Conservation (phyloP, 1,140 invertebrate genomes). For the Hyles vespertilio region DNA sequence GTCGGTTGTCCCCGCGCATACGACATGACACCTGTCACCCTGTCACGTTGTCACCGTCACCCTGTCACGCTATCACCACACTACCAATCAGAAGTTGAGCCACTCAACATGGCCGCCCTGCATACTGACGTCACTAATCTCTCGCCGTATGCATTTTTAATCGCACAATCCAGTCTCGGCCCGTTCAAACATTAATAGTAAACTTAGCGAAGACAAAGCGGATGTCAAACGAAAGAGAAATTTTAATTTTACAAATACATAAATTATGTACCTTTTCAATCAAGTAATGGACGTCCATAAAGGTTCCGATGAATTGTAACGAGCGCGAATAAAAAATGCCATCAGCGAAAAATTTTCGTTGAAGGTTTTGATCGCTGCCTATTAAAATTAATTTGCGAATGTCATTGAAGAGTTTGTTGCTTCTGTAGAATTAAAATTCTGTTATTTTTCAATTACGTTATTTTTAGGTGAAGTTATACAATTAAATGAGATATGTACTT, state of each 20-base stretch:
- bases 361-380: constrained; percentile 6
- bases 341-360: background rate
- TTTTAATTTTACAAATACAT: constrained; percentile 19
- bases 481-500: too few relatives aligned
- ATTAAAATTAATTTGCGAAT: constrained; percentile 11
- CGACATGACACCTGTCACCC: constrained; percentile 17
- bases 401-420: constrained; percentile 8
- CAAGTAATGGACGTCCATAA: constrained; percentile 12
- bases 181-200: constrained; percentile 14
- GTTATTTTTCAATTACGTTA: too few relatives aligned
- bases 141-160: constrained; percentile 13
- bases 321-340: constrained; percentile 3
- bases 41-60: background rate
- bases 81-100: background rate
- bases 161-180: background rate
- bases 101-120: background rate
- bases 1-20: constrained; percentile 8
- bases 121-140: background rate
- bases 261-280: constrained; percentile 14
- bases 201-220: background rate
- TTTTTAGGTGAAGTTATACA: too few relatives aligned
- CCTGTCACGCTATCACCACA: background rate
- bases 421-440: too few relatives aligned
- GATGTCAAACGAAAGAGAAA: constrained; percentile 14
- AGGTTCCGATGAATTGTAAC: constrained; percentile 5